Evolutionary conservation across 2,113 vertebrate genomes (phyloP).

Genomic region (Microcebus lehilahytsara): DNA sequence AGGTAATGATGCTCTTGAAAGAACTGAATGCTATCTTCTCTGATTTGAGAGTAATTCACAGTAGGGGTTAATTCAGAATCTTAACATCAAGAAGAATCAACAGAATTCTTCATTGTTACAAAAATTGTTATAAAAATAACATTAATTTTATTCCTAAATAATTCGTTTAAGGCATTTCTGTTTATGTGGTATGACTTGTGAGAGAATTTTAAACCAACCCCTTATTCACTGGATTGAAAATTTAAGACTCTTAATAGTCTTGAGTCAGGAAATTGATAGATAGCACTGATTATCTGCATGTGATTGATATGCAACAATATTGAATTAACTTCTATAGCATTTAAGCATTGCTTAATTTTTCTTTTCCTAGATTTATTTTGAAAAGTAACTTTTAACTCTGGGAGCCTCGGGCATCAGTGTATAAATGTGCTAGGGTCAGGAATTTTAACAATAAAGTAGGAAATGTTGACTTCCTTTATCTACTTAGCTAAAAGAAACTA

Average conservation of each 20-base stretch:
- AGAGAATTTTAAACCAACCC: background rate
- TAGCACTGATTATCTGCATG: background rate
- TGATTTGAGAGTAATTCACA: background rate
- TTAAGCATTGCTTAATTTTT: background rate
- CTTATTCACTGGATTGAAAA: background rate
- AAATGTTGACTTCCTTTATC: background rate
- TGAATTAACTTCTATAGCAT: background rate
- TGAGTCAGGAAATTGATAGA: background rate
- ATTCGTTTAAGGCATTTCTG: background rate
- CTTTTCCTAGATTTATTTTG: background rate
- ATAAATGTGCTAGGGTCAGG: background rate
- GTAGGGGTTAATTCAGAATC: background rate
- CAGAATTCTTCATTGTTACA: background rate
- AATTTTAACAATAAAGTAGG: background rate
- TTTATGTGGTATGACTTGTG: background rate
- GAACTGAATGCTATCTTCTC: background rate
- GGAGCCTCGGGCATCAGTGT: background rate
- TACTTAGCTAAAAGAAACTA: background rate
- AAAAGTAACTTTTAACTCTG: slow-evolving; percentile 17
- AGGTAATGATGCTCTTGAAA: background rate
- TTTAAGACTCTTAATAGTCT: background rate
- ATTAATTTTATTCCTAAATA: background rate
- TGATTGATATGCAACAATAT: background rate
- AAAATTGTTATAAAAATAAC: background rate
- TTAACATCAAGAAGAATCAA: background rate